Percentiles rank a stretch among this genome's conserved stretches.
Evolutionary conservation across 2,797 vertebrate species (phyloP).

Genomic region (Syngnathus rostellatus): DNA sequence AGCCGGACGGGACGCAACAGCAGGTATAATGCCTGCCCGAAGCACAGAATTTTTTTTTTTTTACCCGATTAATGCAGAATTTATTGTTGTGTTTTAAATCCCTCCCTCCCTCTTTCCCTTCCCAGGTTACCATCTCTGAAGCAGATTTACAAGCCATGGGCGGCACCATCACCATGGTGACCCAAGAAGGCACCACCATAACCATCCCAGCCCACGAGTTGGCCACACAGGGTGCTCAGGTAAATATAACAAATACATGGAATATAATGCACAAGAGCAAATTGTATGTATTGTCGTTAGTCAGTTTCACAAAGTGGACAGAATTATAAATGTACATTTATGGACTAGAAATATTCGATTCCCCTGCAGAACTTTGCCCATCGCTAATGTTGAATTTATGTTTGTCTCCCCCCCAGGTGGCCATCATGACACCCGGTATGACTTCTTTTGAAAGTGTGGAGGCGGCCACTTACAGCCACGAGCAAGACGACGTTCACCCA

Average conservation of each 20-base stretch:
- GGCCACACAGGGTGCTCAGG: conserved; percentile 83
- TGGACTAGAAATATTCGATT: no score
- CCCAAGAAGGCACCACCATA: conserved; percentile 96
- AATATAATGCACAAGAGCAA: background rate
- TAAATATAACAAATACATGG: conserved; percentile 33
- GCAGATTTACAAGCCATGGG: conserved; percentile 91
- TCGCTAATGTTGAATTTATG: background rate
- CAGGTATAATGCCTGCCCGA: conserved; percentile 64
- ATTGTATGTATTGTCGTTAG: background rate
- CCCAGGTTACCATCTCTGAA: conserved; percentile 91
- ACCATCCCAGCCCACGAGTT: conserved; percentile 94
- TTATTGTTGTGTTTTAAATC: background rate
- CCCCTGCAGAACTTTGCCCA: no score
- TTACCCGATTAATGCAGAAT: background rate
- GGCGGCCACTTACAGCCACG: conserved; percentile 81
- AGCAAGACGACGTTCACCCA: conserved; percentile 82
- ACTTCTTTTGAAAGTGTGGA: conserved; percentile 84
- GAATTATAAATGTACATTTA: no score
- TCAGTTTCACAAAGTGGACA: background rate
- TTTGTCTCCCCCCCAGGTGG: conserved; percentile 74
- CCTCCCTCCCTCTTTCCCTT: conserved; percentile 6
- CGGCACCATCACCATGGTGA: conserved; percentile 97
- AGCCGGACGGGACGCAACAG: conserved; percentile 94
- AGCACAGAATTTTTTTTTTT: background rate
- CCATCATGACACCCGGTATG: conserved; percentile 96